These are phyloP conservation scores for Pyxicephalus adspersus DNA, from an alignment of 2,113 vertebrate species.

Conservation along the genomic window DNA sequence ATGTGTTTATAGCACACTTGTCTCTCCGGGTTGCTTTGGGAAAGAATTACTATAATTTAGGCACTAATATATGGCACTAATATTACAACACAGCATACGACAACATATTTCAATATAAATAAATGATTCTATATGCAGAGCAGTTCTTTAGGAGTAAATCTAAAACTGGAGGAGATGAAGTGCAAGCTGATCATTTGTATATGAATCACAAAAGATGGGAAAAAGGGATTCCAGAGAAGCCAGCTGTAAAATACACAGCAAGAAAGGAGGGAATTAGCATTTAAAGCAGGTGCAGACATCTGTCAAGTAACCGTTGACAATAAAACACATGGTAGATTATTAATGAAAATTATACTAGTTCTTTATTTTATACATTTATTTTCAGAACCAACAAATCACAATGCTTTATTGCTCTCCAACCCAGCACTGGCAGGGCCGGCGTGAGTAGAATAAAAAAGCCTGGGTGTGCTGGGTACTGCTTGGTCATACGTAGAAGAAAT, in stretches of 20 bases:
- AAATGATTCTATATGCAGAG: slow-evolving; percentile 42
- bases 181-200: background rate
- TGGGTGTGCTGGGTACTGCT: too few species aligned
- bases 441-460: too few species aligned
- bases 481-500: too few species aligned
- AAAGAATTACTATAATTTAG: slow-evolving; percentile 54
- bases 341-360: slow-evolving; percentile 26
- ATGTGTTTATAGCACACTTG: slow-evolving; percentile 45
- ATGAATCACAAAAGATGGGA: background rate
- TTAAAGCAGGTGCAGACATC: slow-evolving; percentile 15
- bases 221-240: background rate
- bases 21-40: slow-evolving; percentile 31
- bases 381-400: too few species aligned
- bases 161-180: slow-evolving; percentile 20
- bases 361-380: background rate
- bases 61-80: slow-evolving; percentile 50
- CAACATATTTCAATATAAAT: slow-evolving; percentile 52
- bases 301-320: slow-evolving; percentile 8
- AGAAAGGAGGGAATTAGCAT: slow-evolving; percentile 19
- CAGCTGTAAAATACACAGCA: background rate
- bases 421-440: too few species aligned
- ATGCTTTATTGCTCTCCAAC: too few species aligned
- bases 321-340: slow-evolving; percentile 34
- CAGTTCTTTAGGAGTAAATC: slow-evolving; percentile 36
- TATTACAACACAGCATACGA: slow-evolving; percentile 39